phyloP scores from a whole-genome alignment of 2,888 invertebrate species.

The Globia sparganii region DNA sequence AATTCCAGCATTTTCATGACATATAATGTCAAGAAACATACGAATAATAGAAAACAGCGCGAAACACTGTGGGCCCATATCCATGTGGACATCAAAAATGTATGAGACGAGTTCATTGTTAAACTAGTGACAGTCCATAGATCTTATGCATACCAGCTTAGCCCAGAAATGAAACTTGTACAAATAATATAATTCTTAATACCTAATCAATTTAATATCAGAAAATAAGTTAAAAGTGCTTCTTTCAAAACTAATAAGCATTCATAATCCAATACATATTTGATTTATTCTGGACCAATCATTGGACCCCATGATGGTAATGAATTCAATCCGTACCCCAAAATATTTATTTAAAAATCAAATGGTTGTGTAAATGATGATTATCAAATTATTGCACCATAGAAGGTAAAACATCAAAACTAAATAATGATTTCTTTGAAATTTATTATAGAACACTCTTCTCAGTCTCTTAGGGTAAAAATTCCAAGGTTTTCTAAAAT shows the following conservation, averaged over 20 bases:
- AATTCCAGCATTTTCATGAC: constrained; percentile 8
- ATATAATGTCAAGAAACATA: background rate
- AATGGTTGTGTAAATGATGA: constrained; percentile 45
- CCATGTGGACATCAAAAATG: constrained; percentile 30
- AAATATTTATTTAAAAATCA: constrained; percentile 50
- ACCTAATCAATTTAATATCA: constrained; percentile 31
- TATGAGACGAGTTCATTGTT: constrained; percentile 36
- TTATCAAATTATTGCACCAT: constrained; percentile 50
- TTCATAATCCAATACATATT: constrained; percentile 57
- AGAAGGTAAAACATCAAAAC: constrained; percentile 57
- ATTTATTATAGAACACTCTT: constrained; percentile 88
- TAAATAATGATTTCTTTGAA: constrained; percentile 73
- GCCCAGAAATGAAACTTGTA: constrained; percentile 22
- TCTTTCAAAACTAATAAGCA: constrained; percentile 41
- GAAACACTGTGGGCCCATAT: background rate
- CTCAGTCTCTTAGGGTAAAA: constrained; percentile 89
- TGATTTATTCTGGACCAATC: constrained; percentile 68
- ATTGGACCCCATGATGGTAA: constrained; percentile 73
- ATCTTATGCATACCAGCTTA: constrained; percentile 28
- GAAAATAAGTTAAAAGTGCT: constrained; percentile 28
- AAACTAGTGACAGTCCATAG: constrained; percentile 24
- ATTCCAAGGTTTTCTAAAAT: constrained; percentile 78
- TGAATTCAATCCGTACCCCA: constrained; percentile 59
- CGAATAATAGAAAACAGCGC: constrained; percentile 12
- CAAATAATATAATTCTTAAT: constrained; percentile 41